phyloP scores from a whole-genome alignment of 2,888 invertebrate genomes.

The Xestia xanthographa region DNA sequence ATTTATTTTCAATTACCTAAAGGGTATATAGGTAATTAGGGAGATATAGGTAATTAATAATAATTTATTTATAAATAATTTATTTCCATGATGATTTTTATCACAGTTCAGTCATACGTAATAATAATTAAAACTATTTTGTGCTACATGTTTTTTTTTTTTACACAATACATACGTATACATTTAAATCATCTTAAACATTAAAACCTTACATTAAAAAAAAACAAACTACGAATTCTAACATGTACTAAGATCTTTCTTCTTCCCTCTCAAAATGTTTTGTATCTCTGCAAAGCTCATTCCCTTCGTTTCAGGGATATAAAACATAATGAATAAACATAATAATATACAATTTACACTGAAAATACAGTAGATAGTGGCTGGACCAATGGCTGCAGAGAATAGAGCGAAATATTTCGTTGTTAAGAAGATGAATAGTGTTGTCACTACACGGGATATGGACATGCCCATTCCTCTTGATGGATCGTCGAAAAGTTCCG shows the following conservation, averaged over 20 bases:
- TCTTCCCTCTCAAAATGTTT: slow-evolving; percentile 33
- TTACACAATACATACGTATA: neutral
- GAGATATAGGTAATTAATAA: too few species aligned
- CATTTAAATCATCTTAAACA: neutral
- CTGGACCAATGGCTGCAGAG: slow-evolving; percentile 71
- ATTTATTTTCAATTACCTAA: neutral
- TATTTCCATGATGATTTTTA: slow-evolving; percentile 20
- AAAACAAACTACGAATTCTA: slow-evolving; percentile 1
- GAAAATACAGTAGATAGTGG: slow-evolving; percentile 76
- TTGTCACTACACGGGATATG: slow-evolving; percentile 34
- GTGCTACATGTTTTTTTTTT: neutral
- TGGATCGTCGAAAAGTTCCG: slow-evolving; percentile 79
- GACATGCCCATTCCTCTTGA: slow-evolving; percentile 57
- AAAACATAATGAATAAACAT: slow-evolving; percentile 71
- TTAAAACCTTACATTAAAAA: neutral
- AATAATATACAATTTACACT: slow-evolving; percentile 70
- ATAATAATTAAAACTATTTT: neutral
- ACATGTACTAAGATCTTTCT: slow-evolving; percentile 3
- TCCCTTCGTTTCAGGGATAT: slow-evolving; percentile 82
- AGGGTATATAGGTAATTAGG: neutral
- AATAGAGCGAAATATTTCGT: slow-evolving; percentile 76
- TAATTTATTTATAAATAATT: too few species aligned
- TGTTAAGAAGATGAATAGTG: slow-evolving; percentile 46
- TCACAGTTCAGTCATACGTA: slow-evolving; percentile 11
- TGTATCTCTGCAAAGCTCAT: slow-evolving; percentile 81